Evolutionary conservation across 2,113 vertebrate genomes (phyloP), one percentile per base, ranked within the genome.

Genomic region (Argyrosomus japonicus): DNA sequence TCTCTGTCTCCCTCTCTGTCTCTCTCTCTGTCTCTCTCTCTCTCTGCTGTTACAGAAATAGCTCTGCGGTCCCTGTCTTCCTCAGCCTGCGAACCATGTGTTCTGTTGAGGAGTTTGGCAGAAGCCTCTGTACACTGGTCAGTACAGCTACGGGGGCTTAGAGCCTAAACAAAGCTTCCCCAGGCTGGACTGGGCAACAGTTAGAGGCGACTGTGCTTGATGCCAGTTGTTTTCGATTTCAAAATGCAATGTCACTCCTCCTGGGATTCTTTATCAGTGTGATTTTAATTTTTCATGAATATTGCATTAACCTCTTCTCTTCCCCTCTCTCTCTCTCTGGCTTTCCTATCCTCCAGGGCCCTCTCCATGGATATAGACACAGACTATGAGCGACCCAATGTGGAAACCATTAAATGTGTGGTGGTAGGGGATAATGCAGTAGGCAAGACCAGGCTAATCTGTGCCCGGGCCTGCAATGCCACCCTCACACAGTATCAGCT

Each of bases 401-500:
- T 97, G 84, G 97, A 97, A 94, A 97, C 96, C 83, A 97, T 97
- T 93, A 97, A 97, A 92, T 97, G 97, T 92, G 97, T 97, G 90
- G 97, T 97, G 91, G 97, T 97, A 19, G 97, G 97, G 74, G 97
- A 97, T 92, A 97, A 97, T 81, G 97, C 97, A 8, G 97, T 96
- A 86, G 97, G 97, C 70, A 97, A 97, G 92, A 97, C 97, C 62
- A 94, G 97, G 45, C 95, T 97, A 72, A 97, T 97, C 94, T 97
- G 97, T 80, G 97, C 97, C 83, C 94, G 96, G 53, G 97, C 96
- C 91, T 97, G 97, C 93, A 97, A 97, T 90, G 95, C 97, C 93
- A 97, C 97, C 85, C 96, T 97, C 93, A 97, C 96, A 84, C 97
- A 97, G 94, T 97, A 97, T 96, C 97, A 97, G 95, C 96, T 97